phyloP scores from a whole-genome alignment of 2,888 invertebrate species.

The Leptinotarsa juncta region DNA sequence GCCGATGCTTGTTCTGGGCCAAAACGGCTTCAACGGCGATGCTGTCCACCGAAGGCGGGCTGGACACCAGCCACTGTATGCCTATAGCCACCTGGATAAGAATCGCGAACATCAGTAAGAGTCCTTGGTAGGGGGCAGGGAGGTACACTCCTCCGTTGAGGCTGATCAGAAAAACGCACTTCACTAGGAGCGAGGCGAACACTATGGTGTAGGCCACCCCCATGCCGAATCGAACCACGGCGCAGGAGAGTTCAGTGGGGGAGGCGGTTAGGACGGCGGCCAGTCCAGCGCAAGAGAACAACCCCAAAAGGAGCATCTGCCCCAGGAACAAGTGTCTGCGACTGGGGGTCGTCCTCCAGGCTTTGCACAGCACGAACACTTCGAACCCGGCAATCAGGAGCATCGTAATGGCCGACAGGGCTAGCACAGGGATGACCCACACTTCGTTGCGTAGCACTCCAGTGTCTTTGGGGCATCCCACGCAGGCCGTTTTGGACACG shows the following conservation, averaged over 20 bases:
- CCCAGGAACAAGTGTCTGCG: slow-evolving; percentile 88
- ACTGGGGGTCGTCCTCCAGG: slow-evolving; percentile 85
- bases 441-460: slow-evolving; percentile 75
- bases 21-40: slow-evolving; percentile 61
- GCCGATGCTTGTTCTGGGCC: slow-evolving; percentile 62
- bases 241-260: slow-evolving; percentile 84
- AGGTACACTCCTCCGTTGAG: slow-evolving; percentile 92
- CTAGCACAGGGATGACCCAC: slow-evolving; percentile 92
- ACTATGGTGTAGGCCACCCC: slow-evolving; percentile 87
- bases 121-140: slow-evolving; percentile 91
- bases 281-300: slow-evolving; percentile 84
- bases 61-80: slow-evolving; percentile 85
- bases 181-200: slow-evolving; percentile 91
- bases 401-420: slow-evolving; percentile 86
- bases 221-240: slow-evolving; percentile 83
- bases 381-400: slow-evolving; percentile 88
- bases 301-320: slow-evolving; percentile 85
- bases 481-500: slow-evolving; percentile 62
- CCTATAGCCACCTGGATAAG: slow-evolving; percentile 90
- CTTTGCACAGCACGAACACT: slow-evolving; percentile 87
- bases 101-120: slow-evolving; percentile 90
- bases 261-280: slow-evolving; percentile 83
- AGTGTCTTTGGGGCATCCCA: slow-evolving; percentile 49
- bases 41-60: slow-evolving; percentile 75
- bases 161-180: slow-evolving; percentile 92